Evolutionary conservation across 2,113 vertebrate genomes (phyloP), one percentile per base, ranked within the genome.

Genomic region (Vidua macroura): DNA sequence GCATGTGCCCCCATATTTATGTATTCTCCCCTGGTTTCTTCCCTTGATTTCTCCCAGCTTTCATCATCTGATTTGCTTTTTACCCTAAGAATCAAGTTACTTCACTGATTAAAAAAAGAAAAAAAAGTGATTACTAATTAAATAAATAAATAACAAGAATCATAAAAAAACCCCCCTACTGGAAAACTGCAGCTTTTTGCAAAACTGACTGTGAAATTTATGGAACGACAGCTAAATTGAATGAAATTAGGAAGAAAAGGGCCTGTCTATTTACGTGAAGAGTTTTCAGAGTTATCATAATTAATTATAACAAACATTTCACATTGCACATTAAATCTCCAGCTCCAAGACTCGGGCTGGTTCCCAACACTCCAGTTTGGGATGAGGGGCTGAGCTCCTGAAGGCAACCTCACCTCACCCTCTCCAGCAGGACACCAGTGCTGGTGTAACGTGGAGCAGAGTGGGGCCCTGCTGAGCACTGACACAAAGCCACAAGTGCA

Each of bases 161-260:
- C 5, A 2, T 22, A 31, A 49, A 72, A 63, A 68, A 2, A 11
- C 0, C 37, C 1, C 53, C 43, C n/a, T 4, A 4, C 86, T 75
- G 73, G 76, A 84, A 84, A 96, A 78, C 52, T 44, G 66, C 83
- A 64, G 86, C 88, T 62, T 88, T 90, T 91, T 76, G 59, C 72
- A 92, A 48, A 88, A 67, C n/a, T 0, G 7, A 72, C 76, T 93
- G 91, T 89, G 92, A 94, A 92, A 93, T 93, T 83, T 83, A 83
- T 68, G 94, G 94, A 94, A 96, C 64, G 35, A 33, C 80, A 72
- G 80, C 92, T 77, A 92, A 92, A 94, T 86, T 18, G 94, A 93
- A 75, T 41, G 73, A 84, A 90, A 93, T 94, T 35, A 81, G 80
- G 77, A 91, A 93, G 94, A 91, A 95, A 95, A 95, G 91, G 69